Evolutionary conservation across 2,888 invertebrate genomes (phyloP), one percentile per base, ranked within the genome.

Genomic region (Lepidonotus clava): DNA sequence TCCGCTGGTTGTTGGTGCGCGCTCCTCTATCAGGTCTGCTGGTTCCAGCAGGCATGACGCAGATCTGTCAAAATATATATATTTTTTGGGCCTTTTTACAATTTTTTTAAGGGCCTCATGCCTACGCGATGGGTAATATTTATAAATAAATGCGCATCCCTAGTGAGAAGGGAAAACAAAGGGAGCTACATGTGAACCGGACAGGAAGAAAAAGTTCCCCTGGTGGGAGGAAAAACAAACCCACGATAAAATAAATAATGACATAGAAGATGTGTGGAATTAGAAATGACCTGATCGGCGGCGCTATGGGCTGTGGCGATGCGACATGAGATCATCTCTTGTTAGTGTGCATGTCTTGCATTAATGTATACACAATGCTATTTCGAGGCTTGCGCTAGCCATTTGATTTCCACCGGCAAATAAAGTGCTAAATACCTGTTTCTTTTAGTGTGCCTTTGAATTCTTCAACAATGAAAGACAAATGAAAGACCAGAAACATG

Each of bases 341-440:
- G 38, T 71, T 71, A 24, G 71, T 71, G 34, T 71, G 71, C 38
- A 71, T 71, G 71, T 71, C 71, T 36, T 6, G 71, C 71, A 71
- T 71, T 71, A 71, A 36, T 71, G 71, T 71, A 18, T 34, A 32
- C 71, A 71, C 71, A 71, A n/a, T n/a, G n/a, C n/a, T n/a, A n/a
- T n/a, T n/a, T n/a, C n/a, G n/a, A n/a, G n/a, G n/a, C n/a, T n/a
- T n/a, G n/a, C n/a, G n/a, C n/a, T n/a, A n/a, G n/a, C n/a, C n/a
- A n/a, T n/a, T n/a, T n/a, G n/a, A n/a, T n/a, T n/a, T n/a, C n/a
- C n/a, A n/a, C n/a, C n/a, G n/a, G n/a, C n/a, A n/a, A n/a, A n/a
- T n/a, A n/a, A n/a, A n/a, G n/a, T n/a, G n/a, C n/a, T n/a, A n/a
- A n/a, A n/a, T n/a, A n/a, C n/a, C n/a, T n/a, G n/a, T n/a, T n/a